Conservation (phyloP, 2,797 vertebrate genomes). For the Acanthopagrus latus region DNA sequence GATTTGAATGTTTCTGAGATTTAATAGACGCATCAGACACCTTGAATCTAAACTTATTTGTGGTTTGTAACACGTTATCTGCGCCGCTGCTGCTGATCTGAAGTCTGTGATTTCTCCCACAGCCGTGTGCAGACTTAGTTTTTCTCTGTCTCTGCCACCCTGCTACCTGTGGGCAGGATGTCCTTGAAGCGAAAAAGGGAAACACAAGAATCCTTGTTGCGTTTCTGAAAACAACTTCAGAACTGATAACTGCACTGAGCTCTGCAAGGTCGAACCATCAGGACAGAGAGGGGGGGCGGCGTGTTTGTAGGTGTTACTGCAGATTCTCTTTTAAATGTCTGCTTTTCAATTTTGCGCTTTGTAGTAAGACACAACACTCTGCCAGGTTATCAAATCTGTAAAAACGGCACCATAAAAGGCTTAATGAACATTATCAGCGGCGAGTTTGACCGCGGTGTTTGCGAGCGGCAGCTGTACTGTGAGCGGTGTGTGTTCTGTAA, state of each 20-base stretch:
- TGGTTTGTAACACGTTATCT: not conserved
- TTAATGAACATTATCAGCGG: not conserved
- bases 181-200: slow-evolving; percentile 51
- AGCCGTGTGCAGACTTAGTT: slow-evolving; percentile 7
- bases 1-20: not conserved
- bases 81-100: not conserved
- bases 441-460: not conserved
- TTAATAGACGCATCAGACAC: not conserved
- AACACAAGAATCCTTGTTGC: slow-evolving; percentile 59
- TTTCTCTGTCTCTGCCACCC: slow-evolving; percentile 25
- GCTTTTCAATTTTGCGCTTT: not conserved
- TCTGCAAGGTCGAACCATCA: slow-evolving; percentile 37
- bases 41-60: not conserved
- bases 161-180: slow-evolving; percentile 39
- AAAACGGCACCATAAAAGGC: not conserved
- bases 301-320: too few species aligned
- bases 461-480: not conserved
- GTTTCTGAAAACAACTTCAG: slow-evolving; percentile 56
- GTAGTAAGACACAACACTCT: not conserved
- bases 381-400: not conserved
- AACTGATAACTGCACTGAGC: slow-evolving; percentile 25
- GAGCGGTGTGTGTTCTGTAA: slow-evolving; percentile 21
- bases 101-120: slow-evolving; percentile 10
- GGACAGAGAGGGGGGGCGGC: not conserved
- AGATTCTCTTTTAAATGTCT: not conserved